These are phyloP conservation scores for Illadopsis cleaveri DNA, from an alignment of 2,113 vertebrate genomes.

Conservation along the genomic window DNA sequence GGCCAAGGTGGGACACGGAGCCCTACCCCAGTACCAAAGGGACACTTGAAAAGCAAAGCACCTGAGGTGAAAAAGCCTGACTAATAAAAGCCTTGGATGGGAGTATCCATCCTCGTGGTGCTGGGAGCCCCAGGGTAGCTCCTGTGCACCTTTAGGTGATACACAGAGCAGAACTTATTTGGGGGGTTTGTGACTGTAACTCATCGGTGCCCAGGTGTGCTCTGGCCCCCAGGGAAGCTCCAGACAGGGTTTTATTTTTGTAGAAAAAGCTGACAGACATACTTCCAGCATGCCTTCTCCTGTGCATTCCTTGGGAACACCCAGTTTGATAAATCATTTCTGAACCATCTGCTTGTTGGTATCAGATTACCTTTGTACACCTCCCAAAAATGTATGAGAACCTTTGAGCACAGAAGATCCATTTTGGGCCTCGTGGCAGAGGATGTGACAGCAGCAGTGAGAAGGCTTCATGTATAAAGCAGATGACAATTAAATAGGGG, in stretches of 20 bases:
- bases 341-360: background rate
- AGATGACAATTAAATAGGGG: background rate
- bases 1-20: background rate
- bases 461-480: background rate
- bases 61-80: background rate
- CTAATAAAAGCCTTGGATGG: background rate
- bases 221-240: background rate
- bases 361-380: background rate
- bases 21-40: background rate
- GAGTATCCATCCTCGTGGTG: background rate
- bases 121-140: background rate
- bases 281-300: background rate
- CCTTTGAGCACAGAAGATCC: background rate
- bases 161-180: background rate
- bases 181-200: background rate
- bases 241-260: slow-evolving; percentile 31
- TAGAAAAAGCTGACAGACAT: background rate
- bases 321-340: background rate
- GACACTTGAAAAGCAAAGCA: background rate
- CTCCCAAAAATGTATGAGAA: background rate
- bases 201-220: background rate
- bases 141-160: background rate
- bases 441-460: background rate
- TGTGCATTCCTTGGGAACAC: background rate
- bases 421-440: background rate